Evolutionary conservation across 2,888 invertebrate genomes (phyloP).

Genomic region (Pseudoips prasinana): DNA sequence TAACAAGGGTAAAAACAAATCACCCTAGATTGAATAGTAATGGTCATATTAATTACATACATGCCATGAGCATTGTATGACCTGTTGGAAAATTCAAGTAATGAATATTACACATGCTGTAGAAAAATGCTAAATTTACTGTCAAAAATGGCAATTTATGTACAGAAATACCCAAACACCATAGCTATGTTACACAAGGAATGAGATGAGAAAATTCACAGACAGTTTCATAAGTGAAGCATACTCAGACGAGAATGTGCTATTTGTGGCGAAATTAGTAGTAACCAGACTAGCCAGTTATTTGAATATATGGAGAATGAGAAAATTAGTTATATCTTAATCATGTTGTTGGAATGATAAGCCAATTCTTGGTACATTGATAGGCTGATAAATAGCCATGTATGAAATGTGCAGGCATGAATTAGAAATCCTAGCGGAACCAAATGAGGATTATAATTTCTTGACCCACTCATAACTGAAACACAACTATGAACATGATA

Average conservation of each 20-base stretch:
- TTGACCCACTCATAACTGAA: slow-evolving; percentile 22
- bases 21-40: not conserved
- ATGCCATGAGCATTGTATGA: too few relatives aligned
- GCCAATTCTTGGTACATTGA: slow-evolving; percentile 23
- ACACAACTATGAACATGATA: slow-evolving; percentile 14
- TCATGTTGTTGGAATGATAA: slow-evolving; percentile 18
- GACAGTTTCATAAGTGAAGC: slow-evolving; percentile 12
- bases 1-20: not conserved
- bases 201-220: slow-evolving; percentile 9
- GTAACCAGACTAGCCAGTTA: slow-evolving; percentile 11
- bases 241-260: slow-evolving; percentile 17
- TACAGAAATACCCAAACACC: too few relatives aligned
- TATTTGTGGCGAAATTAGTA: slow-evolving; percentile 24
- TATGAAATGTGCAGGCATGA: slow-evolving; percentile 20
- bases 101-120: too few relatives aligned
- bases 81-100: too few relatives aligned
- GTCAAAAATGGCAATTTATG: too few relatives aligned
- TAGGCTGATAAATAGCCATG: slow-evolving; percentile 21
- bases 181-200: too few relatives aligned
- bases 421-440: slow-evolving; percentile 20
- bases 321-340: slow-evolving; percentile 18
- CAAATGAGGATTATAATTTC: slow-evolving; percentile 24
- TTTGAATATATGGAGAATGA: slow-evolving; percentile 22
- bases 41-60: not conserved
- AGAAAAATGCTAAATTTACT: too few relatives aligned